Evolutionary conservation across 64 coral and sea anemone species (phyloP).

Genomic region (Hydrozoanthus tunicans): DNA sequence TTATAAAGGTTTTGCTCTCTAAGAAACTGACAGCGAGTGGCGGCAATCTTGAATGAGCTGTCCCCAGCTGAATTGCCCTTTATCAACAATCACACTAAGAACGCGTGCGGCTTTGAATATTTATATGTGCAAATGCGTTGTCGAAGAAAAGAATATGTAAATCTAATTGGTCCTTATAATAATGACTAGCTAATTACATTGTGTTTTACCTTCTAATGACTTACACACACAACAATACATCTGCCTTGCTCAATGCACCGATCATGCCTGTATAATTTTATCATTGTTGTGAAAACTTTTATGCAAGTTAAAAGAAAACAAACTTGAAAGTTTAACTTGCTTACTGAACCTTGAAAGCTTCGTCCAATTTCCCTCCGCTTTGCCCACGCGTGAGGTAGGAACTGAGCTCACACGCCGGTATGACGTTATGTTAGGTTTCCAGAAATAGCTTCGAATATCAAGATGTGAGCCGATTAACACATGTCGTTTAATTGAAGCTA

Average conservation of each 20-base stretch:
- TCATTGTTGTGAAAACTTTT: conserved; percentile 72
- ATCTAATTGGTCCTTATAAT: conserved; percentile 99
- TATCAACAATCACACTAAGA: conserved; percentile 84
- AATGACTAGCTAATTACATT: conserved; percentile 99
- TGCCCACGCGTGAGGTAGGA: conserved; percentile 50
- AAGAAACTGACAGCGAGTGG: conserved; percentile 69
- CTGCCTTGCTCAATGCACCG: conserved; percentile 69
- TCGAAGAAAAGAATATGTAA: conserved; percentile 91
- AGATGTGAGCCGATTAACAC: conserved; percentile 74
- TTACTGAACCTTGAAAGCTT: conserved; percentile 20
- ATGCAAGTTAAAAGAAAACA: conserved; percentile 32
- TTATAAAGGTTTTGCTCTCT: conserved; percentile 74
- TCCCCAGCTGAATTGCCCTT: conserved; percentile 67
- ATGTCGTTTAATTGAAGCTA: conserved; percentile 97
- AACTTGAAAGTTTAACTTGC: conserved; percentile 8
- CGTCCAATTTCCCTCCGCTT: not conserved
- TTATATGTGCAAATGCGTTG: conserved; percentile 78
- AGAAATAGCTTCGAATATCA: conserved; percentile 21
- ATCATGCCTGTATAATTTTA: conserved; percentile 96
- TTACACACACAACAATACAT: conserved; percentile 96
- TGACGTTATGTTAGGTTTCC: conserved; percentile 43
- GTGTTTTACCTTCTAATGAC: conserved; percentile 97
- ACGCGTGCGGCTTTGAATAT: conserved; percentile 94
- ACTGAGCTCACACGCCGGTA: not conserved
- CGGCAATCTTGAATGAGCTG: conserved; percentile 75